Conservation (phyloP, 2,797 vertebrate genomes). For the Pelochelys cantorii region DNA sequence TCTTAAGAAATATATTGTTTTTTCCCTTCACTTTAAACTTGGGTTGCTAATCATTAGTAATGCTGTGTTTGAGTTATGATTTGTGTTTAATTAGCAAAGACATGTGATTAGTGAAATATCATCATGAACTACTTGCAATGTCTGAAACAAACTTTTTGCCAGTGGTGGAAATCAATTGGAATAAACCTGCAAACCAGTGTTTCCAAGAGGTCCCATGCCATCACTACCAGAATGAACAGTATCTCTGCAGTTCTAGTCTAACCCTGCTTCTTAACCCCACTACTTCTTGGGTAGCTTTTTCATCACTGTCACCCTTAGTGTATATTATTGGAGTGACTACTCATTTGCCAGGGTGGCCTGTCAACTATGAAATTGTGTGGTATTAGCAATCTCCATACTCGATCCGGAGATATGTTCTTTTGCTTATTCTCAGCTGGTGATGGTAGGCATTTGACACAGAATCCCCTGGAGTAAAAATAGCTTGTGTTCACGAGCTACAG, state of each 20-base stretch:
- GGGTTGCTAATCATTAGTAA: not conserved
- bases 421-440: not conserved
- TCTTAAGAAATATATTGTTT: not conserved
- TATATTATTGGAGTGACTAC: not conserved
- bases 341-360: not conserved
- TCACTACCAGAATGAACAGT: not conserved
- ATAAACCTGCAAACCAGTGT: not conserved
- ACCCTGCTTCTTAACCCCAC: not conserved
- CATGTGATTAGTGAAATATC: not conserved
- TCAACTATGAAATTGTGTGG: accelerated
- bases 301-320: not conserved
- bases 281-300: not conserved
- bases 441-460: not conserved
- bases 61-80: not conserved
- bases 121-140: not conserved
- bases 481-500: not conserved
- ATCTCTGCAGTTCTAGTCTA: not conserved
- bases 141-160: constrained; percentile 23
- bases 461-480: accelerated
- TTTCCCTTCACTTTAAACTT: not conserved
- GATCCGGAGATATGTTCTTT: accelerated
- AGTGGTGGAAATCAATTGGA: not conserved
- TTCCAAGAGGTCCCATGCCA: not conserved
- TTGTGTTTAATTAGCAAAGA: not conserved
- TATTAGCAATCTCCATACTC: not conserved